These are phyloP conservation scores for Netelia virgata DNA, from an alignment of 2,888 invertebrate species.

Conservation along the genomic window DNA sequence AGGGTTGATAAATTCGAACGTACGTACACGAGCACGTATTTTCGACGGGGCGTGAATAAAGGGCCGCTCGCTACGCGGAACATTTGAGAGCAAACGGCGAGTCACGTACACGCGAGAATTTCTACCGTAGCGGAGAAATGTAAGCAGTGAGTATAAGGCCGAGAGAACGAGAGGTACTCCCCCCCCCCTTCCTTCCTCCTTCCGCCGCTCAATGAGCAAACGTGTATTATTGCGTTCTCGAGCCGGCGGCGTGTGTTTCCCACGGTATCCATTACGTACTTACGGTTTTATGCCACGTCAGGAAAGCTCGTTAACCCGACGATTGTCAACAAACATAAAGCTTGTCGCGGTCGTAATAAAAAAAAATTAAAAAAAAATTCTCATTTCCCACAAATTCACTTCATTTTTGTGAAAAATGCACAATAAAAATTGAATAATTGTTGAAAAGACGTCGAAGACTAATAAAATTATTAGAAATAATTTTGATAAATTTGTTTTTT, in stretches of 20 bases:
- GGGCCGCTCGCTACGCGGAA: slow-evolving; percentile 4
- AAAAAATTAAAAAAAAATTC: background rate
- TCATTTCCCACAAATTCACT: background rate
- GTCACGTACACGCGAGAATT: slow-evolving; percentile 12
- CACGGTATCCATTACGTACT: slow-evolving; percentile 76
- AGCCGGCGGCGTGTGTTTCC: slow-evolving; percentile 67
- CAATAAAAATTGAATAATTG: no score
- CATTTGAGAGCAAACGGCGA: slow-evolving; percentile 21
- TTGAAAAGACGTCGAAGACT: no score
- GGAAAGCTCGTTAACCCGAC: slow-evolving; percentile 22
- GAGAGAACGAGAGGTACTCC: slow-evolving; percentile 27
- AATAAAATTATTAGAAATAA: background rate
- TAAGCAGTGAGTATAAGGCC: slow-evolving; percentile 27
- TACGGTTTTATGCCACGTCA: slow-evolving; percentile 23
- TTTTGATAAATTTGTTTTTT: slow-evolving; percentile 2
- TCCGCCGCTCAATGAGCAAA: slow-evolving; percentile 17
- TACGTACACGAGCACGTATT: slow-evolving; percentile 33
- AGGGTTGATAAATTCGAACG: background rate
- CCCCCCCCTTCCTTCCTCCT: background rate
- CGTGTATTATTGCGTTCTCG: slow-evolving; percentile 23
- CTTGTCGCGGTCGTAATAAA: background rate
- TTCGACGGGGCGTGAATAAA: slow-evolving; percentile 53
- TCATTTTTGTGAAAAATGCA: no score
- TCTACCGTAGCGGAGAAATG: slow-evolving; percentile 2
- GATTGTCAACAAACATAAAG: slow-evolving; percentile 17